These are phyloP conservation scores for Lathamus discolor DNA, from an alignment of 2,113 vertebrate genomes.

Conservation along the genomic window DNA sequence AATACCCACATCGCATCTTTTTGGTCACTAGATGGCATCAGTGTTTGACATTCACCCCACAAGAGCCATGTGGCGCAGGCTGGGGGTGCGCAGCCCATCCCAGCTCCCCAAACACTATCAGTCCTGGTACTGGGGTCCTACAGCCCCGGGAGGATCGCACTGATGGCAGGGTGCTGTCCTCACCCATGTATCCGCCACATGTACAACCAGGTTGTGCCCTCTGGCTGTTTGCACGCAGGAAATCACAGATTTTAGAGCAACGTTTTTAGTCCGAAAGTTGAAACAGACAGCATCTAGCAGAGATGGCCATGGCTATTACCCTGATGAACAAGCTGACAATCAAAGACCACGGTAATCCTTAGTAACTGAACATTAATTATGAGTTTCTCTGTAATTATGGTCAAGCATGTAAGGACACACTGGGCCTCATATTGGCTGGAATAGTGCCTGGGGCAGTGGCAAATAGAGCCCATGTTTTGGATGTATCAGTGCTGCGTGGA, in stretches of 20 bases:
- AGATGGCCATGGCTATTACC: not conserved
- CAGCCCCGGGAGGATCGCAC: not conserved
- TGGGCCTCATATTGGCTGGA: fast-evolving
- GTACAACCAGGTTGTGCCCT: not conserved
- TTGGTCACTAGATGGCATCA: constrained; percentile 51
- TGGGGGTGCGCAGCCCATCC: not conserved
- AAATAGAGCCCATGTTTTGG: fast-evolving
- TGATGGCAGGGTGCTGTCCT: not conserved
- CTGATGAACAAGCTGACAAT: not conserved
- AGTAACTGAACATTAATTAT: not conserved
- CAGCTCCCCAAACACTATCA: fast-evolving
- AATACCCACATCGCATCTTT: fast-evolving
- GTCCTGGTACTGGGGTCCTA: fast-evolving
- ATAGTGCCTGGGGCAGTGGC: not conserved
- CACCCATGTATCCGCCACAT: fast-evolving
- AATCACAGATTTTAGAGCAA: not conserved
- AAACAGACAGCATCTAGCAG: not conserved
- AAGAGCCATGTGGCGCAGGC: fast-evolving
- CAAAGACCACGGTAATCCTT: not conserved
- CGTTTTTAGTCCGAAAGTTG: not conserved
- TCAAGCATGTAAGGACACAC: fast-evolving
- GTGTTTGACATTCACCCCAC: not conserved
- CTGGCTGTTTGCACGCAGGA: fast-evolving
- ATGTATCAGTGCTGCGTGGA: fast-evolving
- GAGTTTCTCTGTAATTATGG: not conserved